These are phyloP conservation scores for Scaptodrosophila lebanonensis DNA, from an alignment of 1,140 invertebrate genomes.

Conservation along the genomic window DNA sequence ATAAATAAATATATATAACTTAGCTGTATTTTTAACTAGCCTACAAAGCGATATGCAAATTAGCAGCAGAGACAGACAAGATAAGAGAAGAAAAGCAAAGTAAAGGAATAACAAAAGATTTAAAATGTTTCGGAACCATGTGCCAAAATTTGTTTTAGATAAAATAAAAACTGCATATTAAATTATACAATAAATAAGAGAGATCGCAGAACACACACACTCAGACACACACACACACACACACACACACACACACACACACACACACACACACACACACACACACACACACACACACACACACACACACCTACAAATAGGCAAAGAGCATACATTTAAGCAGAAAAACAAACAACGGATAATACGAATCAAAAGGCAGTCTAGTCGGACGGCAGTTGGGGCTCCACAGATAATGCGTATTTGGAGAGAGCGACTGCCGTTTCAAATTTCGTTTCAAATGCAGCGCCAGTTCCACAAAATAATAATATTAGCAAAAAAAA, in stretches of 20 bases:
- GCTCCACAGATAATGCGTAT: constrained; percentile 7
- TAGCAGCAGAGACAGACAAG: constrained; percentile 25
- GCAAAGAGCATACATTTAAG: not conserved
- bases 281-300: constrained; percentile 1
- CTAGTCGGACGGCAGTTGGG: constrained; percentile 22
- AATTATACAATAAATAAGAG: constrained; percentile 62
- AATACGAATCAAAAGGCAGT: constrained; percentile 19
- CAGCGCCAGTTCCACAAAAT: constrained; percentile 18
- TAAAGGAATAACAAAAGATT: constrained; percentile 13
- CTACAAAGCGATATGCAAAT: constrained; percentile 40
- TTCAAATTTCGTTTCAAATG: constrained; percentile 43
- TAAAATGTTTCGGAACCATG: constrained; percentile 64
- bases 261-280: not conserved
- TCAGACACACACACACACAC: constrained; percentile 1
- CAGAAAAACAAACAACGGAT: not conserved
- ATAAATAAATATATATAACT: constrained; percentile 27
- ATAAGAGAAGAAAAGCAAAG: constrained; percentile 1
- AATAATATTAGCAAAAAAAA: constrained; percentile 7
- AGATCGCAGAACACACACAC: not conserved
- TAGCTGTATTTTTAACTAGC: constrained; percentile 68
- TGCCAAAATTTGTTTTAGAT: constrained; percentile 66
- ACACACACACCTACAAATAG: not conserved
- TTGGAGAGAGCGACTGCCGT: no score
- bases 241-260: constrained; percentile 1
- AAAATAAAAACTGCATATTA: constrained; percentile 37